Conservation (phyloP, 2,797 vertebrate species). For the Intellagama lesueurii region DNA sequence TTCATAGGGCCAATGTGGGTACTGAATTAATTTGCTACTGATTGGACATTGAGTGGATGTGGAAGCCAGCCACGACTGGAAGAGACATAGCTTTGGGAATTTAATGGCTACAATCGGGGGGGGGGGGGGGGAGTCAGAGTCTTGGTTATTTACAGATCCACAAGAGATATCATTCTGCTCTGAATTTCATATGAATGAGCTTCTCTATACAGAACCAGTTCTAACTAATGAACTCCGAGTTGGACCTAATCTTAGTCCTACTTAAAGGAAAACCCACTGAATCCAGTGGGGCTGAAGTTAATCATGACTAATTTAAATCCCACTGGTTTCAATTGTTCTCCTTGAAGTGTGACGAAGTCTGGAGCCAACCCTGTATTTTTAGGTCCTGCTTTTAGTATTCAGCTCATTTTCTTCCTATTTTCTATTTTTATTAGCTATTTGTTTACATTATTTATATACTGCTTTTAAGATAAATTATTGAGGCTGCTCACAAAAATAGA, state of each 20-base stretch:
- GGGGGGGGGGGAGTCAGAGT: constrained; percentile 46
- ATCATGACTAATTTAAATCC: background rate
- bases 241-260: background rate
- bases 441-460: constrained; percentile 13
- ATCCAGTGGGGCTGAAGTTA: background rate
- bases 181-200: background rate
- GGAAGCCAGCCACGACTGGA: constrained; percentile 45
- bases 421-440: background rate
- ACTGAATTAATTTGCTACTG: constrained; percentile 47
- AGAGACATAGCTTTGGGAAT: constrained; percentile 56
- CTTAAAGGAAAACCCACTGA: background rate
- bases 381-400: background rate
- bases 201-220: background rate
- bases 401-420: background rate
- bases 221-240: background rate
- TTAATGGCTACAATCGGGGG: constrained; percentile 44
- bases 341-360: background rate
- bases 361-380: background rate
- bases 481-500: background rate
- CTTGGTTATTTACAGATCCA: constrained; percentile 52
- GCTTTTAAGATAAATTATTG: background rate
- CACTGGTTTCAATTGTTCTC: background rate
- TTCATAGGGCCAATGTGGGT: constrained; percentile 31
- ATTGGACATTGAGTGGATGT: constrained; percentile 28
- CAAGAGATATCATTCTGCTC: background rate